Evolutionary conservation across 2,113 vertebrate species (phyloP), one percentile per base, ranked within the genome.

Genomic region (Cyphomyrus discorhynchus): DNA sequence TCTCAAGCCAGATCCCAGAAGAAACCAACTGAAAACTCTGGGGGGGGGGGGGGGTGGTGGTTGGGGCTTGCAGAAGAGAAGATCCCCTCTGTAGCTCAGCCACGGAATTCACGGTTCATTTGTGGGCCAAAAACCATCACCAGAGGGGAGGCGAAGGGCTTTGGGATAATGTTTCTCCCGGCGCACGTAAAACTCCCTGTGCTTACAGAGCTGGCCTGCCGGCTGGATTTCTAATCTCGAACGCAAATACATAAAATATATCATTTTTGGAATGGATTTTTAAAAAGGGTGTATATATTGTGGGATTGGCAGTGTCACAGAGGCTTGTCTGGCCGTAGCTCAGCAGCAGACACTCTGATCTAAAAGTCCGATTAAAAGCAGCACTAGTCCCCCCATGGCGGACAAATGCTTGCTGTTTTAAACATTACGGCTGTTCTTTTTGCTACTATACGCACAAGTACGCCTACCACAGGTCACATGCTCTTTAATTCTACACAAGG

Each of bases 221-320:
- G 35, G 85, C 85, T 86, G 85, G 47, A 17, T 86, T 86, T 52
- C 47, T 86, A 53, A 86, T 53, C 49, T 86, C 46, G 53, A 52
- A 86, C 24, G n/a, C 85, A 86, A 86, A 86, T 86, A 86, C 49
- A 86, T 86, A 86, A 86, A 50, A 86, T 86, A 86, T 86, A 86
- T 86, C 47, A 86, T 86, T 86, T 86, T 52, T 86, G 85, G 85
- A 86, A 58, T 58, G 50, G 27, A 88, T 50, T 58, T 24, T 56
- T 88, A 35, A 88, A 52, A 31, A 56, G 50, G 50, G 35, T 70
- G 27, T 21, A 58, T 88, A 88, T 58, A 42, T 88, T 58, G 86
- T 45, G 50, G 53, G 31, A 56, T 88, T 88, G 53, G 86, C 86
- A 58, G 17, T 62, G 31, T 58, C 52, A 45, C 86, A 58, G 31